A percentile compares a stretch with the other conserved stretches of the same genome.
phyloP scores from a whole-genome alignment of 1,140 invertebrate genomes.

The Ceratitis capitata region DNA sequence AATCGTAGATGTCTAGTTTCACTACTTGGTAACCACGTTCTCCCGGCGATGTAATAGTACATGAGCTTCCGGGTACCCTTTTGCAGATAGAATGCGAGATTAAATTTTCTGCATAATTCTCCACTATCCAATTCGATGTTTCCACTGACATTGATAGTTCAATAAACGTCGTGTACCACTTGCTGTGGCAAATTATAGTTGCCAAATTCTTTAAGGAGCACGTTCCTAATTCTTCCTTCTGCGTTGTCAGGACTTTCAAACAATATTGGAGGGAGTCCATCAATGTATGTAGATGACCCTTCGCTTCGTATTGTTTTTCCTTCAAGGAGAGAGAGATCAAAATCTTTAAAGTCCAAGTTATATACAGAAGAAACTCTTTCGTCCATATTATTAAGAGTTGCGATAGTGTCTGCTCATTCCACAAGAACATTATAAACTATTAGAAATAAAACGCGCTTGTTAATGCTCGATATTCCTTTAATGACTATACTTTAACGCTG shows the following conservation, averaged over 20 bases:
- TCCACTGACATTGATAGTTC: conserved; percentile 16
- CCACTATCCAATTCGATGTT: conserved; percentile 30
- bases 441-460: too few relatives aligned
- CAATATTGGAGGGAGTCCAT: conserved; percentile 17
- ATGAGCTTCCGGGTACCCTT: too few relatives aligned
- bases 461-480: too few relatives aligned
- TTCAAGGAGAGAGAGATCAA: conserved; percentile 41
- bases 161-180: conserved; percentile 38
- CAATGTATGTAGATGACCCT: not conserved
- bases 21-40: conserved; percentile 42
- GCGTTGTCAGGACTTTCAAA: not conserved
- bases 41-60: conserved; percentile 39
- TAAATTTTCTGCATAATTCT: conserved; percentile 38
- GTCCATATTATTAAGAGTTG: conserved; percentile 7
- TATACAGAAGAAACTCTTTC: conserved; percentile 33
- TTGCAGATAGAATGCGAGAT: conserved; percentile 42
- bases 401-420: too few relatives aligned
- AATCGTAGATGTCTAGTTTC: conserved; percentile 43
- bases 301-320: conserved; percentile 39
- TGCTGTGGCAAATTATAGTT: conserved; percentile 32
- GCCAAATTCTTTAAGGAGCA: conserved; percentile 25
- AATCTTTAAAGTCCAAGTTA: conserved; percentile 38
- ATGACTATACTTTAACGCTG: too few relatives aligned
- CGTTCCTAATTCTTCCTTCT: conserved; percentile 39
- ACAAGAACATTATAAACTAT: too few relatives aligned